Base-by-base conservation (phyloP, 1,140 invertebrate genomes). In the Lepidostoma basale region DNA sequence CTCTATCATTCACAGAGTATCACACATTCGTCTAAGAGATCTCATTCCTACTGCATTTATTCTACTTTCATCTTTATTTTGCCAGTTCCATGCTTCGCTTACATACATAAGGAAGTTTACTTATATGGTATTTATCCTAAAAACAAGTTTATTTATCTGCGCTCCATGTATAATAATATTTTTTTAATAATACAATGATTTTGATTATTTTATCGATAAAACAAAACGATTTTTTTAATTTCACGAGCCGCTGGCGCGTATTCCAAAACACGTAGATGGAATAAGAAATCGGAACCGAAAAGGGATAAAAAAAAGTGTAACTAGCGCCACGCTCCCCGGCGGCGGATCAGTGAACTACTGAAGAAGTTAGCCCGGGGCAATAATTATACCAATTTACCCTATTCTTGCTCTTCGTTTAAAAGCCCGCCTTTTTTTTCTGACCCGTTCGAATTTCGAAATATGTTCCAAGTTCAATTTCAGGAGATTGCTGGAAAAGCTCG, bases 341-440 rank as follows among this genome's bases (percentile, higher is more conserved):
- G 68, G 68, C 69, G 59, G 69, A 58, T 64, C 69, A 71, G 62
- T 70, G 56, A 70, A 70, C 69, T 71, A 71, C 69, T 67, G 69
- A 67, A 71, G 69, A 59, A 67, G 69, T 71, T 58, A 3, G 59
- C 69, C 69, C 28, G 25, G 20, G 65, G 69, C 64, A 20, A 40
- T 67, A 70, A 70, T 65, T 70, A 60, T 70, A 39, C 33, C 59
- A 64, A 65, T 54, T 67, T 63, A 44, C 30, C 22, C 54, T 59
- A 36, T 59, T 39, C 54, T 16, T 18, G 22, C 3, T n/a, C 54
- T 59, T 40, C 25, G 28, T 30, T 59, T 23, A 16, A 20, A 36
- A 22, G 4, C 23, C 30, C 33, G 54, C 33, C 22, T 36, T 59
- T 59, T 33, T 56, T 56, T 59, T 59, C 54, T 28, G 23, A 26